Conservation (phyloP, 1,140 invertebrate genomes). For the Glomeris maerens region DNA sequence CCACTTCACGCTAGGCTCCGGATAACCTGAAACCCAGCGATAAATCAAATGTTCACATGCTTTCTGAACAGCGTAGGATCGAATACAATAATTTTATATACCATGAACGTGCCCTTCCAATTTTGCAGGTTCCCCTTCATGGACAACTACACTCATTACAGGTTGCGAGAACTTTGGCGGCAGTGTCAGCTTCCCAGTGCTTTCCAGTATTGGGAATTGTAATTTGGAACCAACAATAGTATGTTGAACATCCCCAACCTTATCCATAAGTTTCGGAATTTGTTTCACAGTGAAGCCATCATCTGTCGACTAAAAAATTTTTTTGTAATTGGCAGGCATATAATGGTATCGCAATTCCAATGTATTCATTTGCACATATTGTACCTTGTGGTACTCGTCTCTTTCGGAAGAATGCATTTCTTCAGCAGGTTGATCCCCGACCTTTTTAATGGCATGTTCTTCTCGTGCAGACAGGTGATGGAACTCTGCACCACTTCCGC, state of each 20-base stretch:
- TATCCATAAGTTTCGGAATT: no score
- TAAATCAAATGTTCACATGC: no score
- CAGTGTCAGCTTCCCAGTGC: neutral
- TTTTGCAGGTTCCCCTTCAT: neutral
- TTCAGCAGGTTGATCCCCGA: constrained; percentile 23
- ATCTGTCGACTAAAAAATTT: no score
- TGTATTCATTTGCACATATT: neutral
- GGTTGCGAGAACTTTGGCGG: neutral
- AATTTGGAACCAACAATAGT: no score
- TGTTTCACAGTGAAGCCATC: no score
- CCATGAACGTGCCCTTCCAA: constrained; percentile 2
- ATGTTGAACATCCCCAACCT: no score
- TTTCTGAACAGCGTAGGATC: no score
- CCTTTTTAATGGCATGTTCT: constrained; percentile 16
- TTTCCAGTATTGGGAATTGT: neutral
- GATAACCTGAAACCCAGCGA: constrained; percentile 3
- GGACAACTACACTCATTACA: neutral
- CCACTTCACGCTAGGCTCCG: constrained; percentile 3
- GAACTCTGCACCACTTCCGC: neutral
- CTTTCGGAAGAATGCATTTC: constrained; percentile 19
- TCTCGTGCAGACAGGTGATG: constrained; percentile 4
- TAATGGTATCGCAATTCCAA: no score
- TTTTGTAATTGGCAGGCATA: no score
- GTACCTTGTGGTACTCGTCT: constrained; percentile 9
- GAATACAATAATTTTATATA: no score